A percentile compares a stretch with the other conserved stretches of the same genome.
These are phyloP conservation scores for Eristalis pertinax DNA, from an alignment of 2,888 invertebrate species.

Conservation along the genomic window DNA sequence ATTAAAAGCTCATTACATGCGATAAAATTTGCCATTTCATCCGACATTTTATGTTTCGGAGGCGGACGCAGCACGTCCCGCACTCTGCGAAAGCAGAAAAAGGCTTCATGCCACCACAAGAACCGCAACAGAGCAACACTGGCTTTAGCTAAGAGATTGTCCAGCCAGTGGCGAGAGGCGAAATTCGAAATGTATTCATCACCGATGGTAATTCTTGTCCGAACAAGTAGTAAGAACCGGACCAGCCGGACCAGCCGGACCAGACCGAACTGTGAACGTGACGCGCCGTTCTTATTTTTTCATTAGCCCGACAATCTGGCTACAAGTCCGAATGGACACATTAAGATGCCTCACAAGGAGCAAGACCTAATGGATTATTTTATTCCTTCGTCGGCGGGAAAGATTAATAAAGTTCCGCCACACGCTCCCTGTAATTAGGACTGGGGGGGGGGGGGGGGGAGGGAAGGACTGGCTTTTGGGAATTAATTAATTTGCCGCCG, in stretches of 20 bases:
- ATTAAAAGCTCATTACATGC: slow-evolving; percentile 68
- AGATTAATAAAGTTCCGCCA: slow-evolving; percentile 51
- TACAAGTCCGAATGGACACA: slow-evolving; percentile 35
- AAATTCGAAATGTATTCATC: slow-evolving; percentile 50
- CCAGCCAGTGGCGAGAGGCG: slow-evolving; percentile 11
- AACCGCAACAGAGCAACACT: not conserved
- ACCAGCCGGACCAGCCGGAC: not conserved
- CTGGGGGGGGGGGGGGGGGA: too few species aligned
- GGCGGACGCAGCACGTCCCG: slow-evolving; percentile 17
- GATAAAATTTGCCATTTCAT: slow-evolving; percentile 63
- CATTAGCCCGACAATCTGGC: slow-evolving; percentile 29
- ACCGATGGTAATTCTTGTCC: slow-evolving; percentile 21
- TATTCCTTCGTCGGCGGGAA: slow-evolving; percentile 20
- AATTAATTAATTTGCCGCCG: slow-evolving; percentile 51
- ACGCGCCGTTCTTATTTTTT: slow-evolving; percentile 26
- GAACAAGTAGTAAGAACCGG: not conserved
- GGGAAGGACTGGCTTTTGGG: slow-evolving; percentile 35
- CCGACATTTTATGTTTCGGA: slow-evolving; percentile 52
- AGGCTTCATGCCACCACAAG: slow-evolving; percentile 22
- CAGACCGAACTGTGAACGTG: slow-evolving; percentile 12
- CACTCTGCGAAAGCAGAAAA: not conserved
- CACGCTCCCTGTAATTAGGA: slow-evolving; percentile 34
- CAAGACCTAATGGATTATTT: slow-evolving; percentile 53
- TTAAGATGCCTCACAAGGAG: slow-evolving; percentile 37
- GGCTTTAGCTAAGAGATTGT: not conserved